phyloP scores from a whole-genome alignment of 2,113 vertebrate genomes.

The Phylloscopus trochilus region DNA sequence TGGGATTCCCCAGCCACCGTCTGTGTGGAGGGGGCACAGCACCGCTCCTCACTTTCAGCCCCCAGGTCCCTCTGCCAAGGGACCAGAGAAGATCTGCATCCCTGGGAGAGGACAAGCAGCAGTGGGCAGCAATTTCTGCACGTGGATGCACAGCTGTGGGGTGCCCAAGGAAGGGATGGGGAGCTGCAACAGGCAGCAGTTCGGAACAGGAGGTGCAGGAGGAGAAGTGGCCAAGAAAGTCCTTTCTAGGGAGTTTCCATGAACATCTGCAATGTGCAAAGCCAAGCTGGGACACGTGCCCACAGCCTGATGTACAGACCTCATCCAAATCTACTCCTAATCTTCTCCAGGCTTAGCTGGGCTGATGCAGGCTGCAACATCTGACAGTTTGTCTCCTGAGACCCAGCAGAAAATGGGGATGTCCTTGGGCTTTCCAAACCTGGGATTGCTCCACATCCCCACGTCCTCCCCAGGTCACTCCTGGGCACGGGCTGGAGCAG shows the following conservation, averaged over 20 bases:
- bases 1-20: not conserved
- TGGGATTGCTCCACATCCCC: not conserved
- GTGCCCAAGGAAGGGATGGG: not conserved
- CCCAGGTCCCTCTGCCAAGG: not conserved
- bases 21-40: not conserved
- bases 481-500: not conserved
- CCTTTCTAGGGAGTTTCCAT: not conserved
- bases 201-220: not conserved
- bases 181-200: not conserved
- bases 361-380: not conserved
- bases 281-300: not conserved
- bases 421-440: not conserved
- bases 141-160: accelerated
- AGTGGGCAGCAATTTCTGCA: not conserved
- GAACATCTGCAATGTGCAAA: not conserved
- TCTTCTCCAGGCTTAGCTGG: not conserved
- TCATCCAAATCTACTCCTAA: not conserved
- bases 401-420: not conserved
- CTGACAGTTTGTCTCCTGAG: not conserved
- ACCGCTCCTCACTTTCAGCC: accelerated
- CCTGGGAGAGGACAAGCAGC: not conserved
- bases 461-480: not conserved
- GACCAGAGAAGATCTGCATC: not conserved
- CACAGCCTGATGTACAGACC: not conserved
- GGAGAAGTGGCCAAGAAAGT: not conserved